Evolutionary conservation across 2,888 invertebrate species (phyloP), one percentile per base, ranked within the genome.

Genomic region (Allophyes oxyacanthae): DNA sequence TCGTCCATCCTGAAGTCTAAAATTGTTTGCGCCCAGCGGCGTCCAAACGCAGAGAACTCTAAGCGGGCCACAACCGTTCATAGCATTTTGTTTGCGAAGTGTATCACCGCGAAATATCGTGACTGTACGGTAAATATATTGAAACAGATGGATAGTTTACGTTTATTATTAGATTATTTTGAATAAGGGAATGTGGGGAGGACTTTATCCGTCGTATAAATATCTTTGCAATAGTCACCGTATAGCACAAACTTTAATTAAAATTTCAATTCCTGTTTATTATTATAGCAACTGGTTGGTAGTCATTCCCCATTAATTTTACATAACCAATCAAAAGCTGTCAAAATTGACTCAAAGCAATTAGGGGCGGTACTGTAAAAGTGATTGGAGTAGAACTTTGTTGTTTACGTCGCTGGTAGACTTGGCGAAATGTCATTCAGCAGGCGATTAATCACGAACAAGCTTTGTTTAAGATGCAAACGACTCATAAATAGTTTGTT

Each of bases 301-400:
- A n/a, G 61, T 26, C 44, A 52, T 72, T 58, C 20, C 50, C 50
- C 48, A 58, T 56, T 59, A 58, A 64, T 75, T 58, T 64, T 80
- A 63, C 57, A 55, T 64, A 64, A 76, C 83, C 81, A 83, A 86
- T 84, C n/a, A n/a, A n/a, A 81, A 83, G 73, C 82, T 86, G 88
- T 87, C 87, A 87, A 82, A 86, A 85, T 84, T 82, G 81, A 86
- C 82, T 85, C 60, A 54, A 69, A 76, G 82, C 85, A 86, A 89
- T 90, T 88, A 89, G 75, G 79, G 77, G 72, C 73, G 75, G 75
- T 72, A 74, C 78, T 77, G 82, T 78, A 77, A 82, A 85, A 85
- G 81, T 82, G 77, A 85, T 87, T 85, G 84, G 82, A 81, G 79
- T 78, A 79, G 83, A 87, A 89, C 79, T 89, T 88, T 82, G 79